Conservation (phyloP, 2,888 invertebrate species). For the Busseola fusca region DNA sequence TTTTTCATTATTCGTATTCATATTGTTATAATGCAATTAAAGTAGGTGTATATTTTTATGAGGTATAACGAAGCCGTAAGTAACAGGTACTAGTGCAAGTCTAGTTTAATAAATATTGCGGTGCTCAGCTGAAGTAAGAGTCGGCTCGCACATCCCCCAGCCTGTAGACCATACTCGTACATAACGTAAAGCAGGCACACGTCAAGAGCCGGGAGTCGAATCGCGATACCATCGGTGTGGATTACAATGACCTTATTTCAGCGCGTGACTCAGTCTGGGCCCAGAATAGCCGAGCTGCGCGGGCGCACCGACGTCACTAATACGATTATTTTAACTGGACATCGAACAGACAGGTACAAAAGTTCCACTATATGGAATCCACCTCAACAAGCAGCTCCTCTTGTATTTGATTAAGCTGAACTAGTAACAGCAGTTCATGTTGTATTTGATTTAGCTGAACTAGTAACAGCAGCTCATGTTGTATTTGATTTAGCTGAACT, state of each 20-base stretch:
- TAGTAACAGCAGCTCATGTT: too few species aligned
- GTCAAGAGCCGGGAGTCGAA: slow-evolving; percentile 56
- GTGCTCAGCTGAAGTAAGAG: background rate
- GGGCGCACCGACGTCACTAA: slow-evolving; percentile 48
- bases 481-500: too few species aligned
- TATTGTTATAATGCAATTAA: background rate
- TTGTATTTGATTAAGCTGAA: too few species aligned
- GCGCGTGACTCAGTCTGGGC: slow-evolving; percentile 69
- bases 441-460: too few species aligned
- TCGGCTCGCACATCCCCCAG: background rate
- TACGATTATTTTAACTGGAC: slow-evolving; percentile 37
- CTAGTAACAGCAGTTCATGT: background rate
- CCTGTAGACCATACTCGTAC: background rate
- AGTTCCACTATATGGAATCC: background rate
- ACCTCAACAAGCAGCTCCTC: background rate
- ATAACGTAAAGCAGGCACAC: slow-evolving; percentile 17
- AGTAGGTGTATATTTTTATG: background rate
- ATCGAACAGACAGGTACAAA: slow-evolving; percentile 9
- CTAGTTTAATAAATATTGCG: background rate
- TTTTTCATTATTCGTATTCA: background rate
- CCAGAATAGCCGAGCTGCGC: slow-evolving; percentile 63
- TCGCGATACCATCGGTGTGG: slow-evolving; percentile 69
- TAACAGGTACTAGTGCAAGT: background rate
- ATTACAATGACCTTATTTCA: slow-evolving; percentile 78
- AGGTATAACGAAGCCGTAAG: background rate